Base-by-base conservation (phyloP, 2,113 vertebrate genomes). In the Empidonax alnorum region DNA sequence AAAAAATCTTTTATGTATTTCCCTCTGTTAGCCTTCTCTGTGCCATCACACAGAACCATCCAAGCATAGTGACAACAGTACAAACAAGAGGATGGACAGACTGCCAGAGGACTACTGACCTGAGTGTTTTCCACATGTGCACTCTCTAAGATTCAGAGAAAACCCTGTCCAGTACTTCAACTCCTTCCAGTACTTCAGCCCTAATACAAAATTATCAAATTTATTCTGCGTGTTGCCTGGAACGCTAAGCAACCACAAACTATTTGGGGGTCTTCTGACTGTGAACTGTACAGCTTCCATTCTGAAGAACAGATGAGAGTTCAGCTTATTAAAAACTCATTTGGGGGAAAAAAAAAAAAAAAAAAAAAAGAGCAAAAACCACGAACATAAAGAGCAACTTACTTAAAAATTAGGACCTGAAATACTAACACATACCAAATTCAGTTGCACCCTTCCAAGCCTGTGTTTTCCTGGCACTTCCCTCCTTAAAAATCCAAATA, bases 401-500 rank as follows among this genome's bases (percentile, higher is more conserved):
- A 61, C 12, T 47, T 12, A 67, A 76, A 91, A 80, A 78, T 53
- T 7, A 56, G 49, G 53, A 71, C 37, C 42, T 75, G 52, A 95
- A 95, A 85, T 80, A 80, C 27, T 39, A 82, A 74, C 46, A 66
- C 55, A 55, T 71, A 85, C 59, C 53, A 83, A 81, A 59, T 58
- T 42, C 61, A 81, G 71, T 82, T 28, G 74, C 80, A 95, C 58
- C 18, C 24, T 78, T 94, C 74, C 63, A 91, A 94, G 75, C 22
- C 68, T 18, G 12, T 50, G 79, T 93, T 98, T 53, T 97, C 93
- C 91, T 92, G 78, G 94, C 80, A 96, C 94, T 94, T 75, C 74
- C 53, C 85, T 94, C 91, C 81, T 52, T 58, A 91, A 97, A 97
- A 97, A 93, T 95, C 85, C 78, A 89, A 98, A 97, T 72, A 95